A percentile compares a stretch with the other conserved stretches of the same genome.
Conservation (phyloP, 2,797 vertebrate genomes). For the Melanotaenia parkinsoni region DNA sequence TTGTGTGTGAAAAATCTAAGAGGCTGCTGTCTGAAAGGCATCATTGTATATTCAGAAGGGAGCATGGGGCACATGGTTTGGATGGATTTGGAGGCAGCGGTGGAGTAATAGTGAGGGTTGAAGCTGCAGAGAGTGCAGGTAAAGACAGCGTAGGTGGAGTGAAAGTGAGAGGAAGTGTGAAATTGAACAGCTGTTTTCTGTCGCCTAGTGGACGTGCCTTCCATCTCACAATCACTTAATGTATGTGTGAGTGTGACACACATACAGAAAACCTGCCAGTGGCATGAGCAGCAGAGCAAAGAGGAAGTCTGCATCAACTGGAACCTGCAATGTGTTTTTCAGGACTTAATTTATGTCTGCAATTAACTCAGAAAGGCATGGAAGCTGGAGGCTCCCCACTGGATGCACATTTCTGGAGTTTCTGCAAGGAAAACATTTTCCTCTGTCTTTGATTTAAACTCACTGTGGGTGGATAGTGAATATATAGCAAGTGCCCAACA, state of each 20-base stretch:
- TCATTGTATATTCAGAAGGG: conserved; percentile 52
- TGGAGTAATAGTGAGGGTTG: background rate
- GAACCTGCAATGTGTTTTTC: conserved; percentile 30
- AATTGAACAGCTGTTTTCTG: conserved; percentile 75
- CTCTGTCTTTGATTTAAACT: conserved; percentile 17
- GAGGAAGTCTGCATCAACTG: conserved; percentile 33
- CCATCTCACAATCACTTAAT: conserved; percentile 56
- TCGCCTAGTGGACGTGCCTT: conserved; percentile 48
- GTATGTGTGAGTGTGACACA: conserved; percentile 22
- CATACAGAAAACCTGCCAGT: conserved; percentile 15
- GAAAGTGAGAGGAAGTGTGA: conserved; percentile 59
- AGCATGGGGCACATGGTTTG: conserved; percentile 44
- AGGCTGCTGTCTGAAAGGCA: conserved; percentile 49
- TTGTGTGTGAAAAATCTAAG: conserved; percentile 40
- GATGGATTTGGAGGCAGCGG: conserved; percentile 36
- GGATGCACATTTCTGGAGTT: conserved; percentile 25
- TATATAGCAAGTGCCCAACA: background rate
- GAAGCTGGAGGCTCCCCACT: conserved; percentile 30
- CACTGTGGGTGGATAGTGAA: background rate
- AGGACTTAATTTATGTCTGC: conserved; percentile 50
- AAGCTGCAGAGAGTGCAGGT: background rate
- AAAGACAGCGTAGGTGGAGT: conserved; percentile 23
- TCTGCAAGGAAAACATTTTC: background rate
- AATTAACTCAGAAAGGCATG: conserved; percentile 43
- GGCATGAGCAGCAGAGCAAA: conserved; percentile 21